Evolutionary conservation across 2,888 invertebrate genomes (phyloP).

Genomic region (Apodemia duryi): DNA sequence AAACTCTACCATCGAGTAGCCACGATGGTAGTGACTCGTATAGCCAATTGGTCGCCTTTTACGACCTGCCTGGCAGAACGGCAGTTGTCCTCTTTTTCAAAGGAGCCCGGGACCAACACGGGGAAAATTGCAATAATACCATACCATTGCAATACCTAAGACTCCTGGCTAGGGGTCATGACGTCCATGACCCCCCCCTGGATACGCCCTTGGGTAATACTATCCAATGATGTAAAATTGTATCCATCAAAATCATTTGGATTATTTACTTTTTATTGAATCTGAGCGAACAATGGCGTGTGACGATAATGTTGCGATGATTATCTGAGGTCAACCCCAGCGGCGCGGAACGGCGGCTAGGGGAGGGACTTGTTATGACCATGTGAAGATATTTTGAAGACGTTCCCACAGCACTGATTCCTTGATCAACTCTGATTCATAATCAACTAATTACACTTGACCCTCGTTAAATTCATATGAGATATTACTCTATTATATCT

Average conservation of each 20-base stretch:
- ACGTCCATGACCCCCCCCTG: too few relatives aligned
- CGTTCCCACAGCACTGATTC: conserved; percentile 76
- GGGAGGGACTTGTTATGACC: conserved; percentile 60
- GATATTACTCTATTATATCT: conserved; percentile 23
- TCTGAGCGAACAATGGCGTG: conserved; percentile 69
- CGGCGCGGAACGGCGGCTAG: conserved; percentile 70
- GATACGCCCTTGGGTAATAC: too few relatives aligned
- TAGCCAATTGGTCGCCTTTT: too few relatives aligned
- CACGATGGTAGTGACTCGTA: too few relatives aligned
- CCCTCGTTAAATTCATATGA: conserved; percentile 37
- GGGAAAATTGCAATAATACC: too few relatives aligned
- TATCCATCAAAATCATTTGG: conserved; percentile 22
- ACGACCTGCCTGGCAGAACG: too few relatives aligned
- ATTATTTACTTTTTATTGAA: conserved; percentile 36
- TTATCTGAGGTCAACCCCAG: conserved; percentile 68
- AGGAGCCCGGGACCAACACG: too few relatives aligned
- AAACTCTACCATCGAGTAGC: too few relatives aligned
- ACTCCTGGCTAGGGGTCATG: too few relatives aligned
- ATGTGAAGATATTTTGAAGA: conserved; percentile 76
- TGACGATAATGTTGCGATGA: conserved; percentile 68
- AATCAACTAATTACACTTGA: conserved; percentile 70
- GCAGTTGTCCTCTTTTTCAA: too few relatives aligned
- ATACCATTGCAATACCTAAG: too few relatives aligned
- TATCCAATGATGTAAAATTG: neutral
- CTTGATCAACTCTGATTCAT: conserved; percentile 72